Percentiles rank a stretch among this genome's conserved stretches.
Conservation (phyloP, 2,888 invertebrate species). For the Drosophila helvetica region DNA sequence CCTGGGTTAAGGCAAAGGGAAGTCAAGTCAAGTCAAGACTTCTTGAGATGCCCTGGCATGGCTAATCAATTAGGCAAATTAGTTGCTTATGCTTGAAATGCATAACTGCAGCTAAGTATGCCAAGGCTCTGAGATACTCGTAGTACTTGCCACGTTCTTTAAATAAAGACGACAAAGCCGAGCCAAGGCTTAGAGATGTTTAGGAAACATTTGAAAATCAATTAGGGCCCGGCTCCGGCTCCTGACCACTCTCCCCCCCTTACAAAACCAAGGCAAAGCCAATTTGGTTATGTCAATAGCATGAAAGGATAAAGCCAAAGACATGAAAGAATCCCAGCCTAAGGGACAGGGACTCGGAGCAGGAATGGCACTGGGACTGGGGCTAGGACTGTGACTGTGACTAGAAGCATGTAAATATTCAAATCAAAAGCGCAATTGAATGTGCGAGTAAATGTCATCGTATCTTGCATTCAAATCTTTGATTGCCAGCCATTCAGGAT, state of each 20-base stretch:
- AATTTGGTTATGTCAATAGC: slow-evolving; percentile 73
- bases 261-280: slow-evolving; percentile 48
- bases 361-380: slow-evolving; percentile 1
- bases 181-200: slow-evolving; percentile 46
- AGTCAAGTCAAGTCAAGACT: slow-evolving; percentile 30
- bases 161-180: slow-evolving; percentile 45
- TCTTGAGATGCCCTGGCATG: slow-evolving; percentile 61
- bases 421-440: slow-evolving; percentile 80
- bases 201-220: slow-evolving; percentile 55
- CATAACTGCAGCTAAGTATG: slow-evolving; percentile 29
- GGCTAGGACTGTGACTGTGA: slow-evolving; percentile 32
- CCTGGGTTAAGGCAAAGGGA: slow-evolving; percentile 1
- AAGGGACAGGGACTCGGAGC: slow-evolving; percentile 32
- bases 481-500: slow-evolving; percentile 76
- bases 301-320: slow-evolving; percentile 41
- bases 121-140: slow-evolving; percentile 35
- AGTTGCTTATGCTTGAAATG: slow-evolving; percentile 55
- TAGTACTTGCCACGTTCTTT: slow-evolving; percentile 37
- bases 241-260: background rate
- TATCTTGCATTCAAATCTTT: slow-evolving; percentile 79
- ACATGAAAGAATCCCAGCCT: slow-evolving; percentile 39
- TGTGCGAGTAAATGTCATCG: slow-evolving; percentile 79
- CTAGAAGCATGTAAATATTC: slow-evolving; percentile 75
- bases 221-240: slow-evolving; percentile 49
- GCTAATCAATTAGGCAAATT: slow-evolving; percentile 75